Evolutionary conservation across 2,888 invertebrate species (phyloP), one percentile per base, ranked within the genome.

Genomic region (Dromius quadrimaculatus): DNA sequence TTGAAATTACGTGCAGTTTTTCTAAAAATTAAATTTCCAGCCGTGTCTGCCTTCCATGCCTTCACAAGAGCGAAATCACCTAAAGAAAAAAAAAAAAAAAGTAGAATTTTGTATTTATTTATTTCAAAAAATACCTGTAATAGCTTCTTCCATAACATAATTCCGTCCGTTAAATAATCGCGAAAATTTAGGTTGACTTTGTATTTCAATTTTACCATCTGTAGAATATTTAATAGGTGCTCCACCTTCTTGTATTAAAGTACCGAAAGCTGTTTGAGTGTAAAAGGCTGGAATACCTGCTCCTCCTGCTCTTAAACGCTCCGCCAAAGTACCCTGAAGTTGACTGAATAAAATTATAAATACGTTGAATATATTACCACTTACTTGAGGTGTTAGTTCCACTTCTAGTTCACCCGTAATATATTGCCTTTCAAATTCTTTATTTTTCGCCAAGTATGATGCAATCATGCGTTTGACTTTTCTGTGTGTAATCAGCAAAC

Each of bases 361-460:
- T n/a, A n/a, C n/a, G n/a, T n/a, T n/a, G n/a, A n/a, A n/a, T n/a
- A n/a, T n/a, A n/a, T n/a, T n/a, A n/a, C 70, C 15, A 34, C 71
- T 77, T 81, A 90, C 91, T 85, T 98, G 98, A 4, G 98, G 98
- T 9, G 92, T 92, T n/a, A 93, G 79, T 80, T 93, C 93, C 1
- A 98, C 91, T 84, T 98, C 97, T 73, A 99, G 83, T 82, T 98
- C 94, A 3, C 99, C 99, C 73, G 84, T 86, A 68, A 99, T 85
- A 83, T 94, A 99, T 80, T 98, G 98, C 73, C 92, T 88, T 79
- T 97, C 98, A 83, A 99, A 95, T 83, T 98, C 98, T 4, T 91
- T 92, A 87, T 99, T 99, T 85, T 99, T 98, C 6, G 99, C 99
- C 34, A 99, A 98, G 85, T 99, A 99, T 0, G 98, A 98, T 0